Conservation (phyloP, 2,797 vertebrate species). For the Sebastes itinus region DNA sequence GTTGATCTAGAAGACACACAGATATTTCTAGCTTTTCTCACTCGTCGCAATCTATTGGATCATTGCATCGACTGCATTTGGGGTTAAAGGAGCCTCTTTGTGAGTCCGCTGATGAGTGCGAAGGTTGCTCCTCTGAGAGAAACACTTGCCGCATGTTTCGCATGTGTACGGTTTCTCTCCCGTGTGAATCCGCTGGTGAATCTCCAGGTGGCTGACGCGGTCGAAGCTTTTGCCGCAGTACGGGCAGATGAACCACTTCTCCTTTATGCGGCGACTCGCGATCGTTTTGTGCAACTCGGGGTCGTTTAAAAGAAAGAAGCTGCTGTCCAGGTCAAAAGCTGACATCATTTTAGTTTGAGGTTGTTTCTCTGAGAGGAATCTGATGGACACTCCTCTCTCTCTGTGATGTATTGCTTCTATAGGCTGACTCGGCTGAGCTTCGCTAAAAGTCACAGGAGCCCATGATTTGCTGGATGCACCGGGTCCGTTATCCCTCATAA, state of each 20-base stretch:
- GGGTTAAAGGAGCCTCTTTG: conserved; percentile 55
- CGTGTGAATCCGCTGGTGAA: conserved; percentile 84
- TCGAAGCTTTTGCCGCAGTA: conserved; percentile 86
- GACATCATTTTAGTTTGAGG: conserved; percentile 37
- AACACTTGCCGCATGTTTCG: conserved; percentile 75
- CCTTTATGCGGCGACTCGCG: conserved; percentile 54
- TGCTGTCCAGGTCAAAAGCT: conserved; percentile 35
- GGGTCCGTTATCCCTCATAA: conserved; percentile 30
- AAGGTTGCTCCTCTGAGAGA: conserved; percentile 86
- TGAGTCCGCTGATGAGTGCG: conserved; percentile 84
- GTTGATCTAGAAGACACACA: conserved; percentile 16
- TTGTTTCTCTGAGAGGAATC: conserved; percentile 57
- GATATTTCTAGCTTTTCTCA: neutral
- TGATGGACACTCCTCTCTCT: conserved; percentile 52
- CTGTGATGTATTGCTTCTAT: conserved; percentile 23
- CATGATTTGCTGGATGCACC: conserved; percentile 49
- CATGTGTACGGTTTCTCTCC: conserved; percentile 85
- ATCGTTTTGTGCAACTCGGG: conserved; percentile 49
- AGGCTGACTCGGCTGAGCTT: conserved; percentile 43
- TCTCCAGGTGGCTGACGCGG: conserved; percentile 83
- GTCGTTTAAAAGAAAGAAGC: conserved; percentile 57
- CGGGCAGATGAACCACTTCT: conserved; percentile 84
- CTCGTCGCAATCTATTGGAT: neutral
- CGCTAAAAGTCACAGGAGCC: conserved; percentile 31
- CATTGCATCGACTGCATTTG: conserved; percentile 37